Evolutionary conservation across 2,797 vertebrate genomes (phyloP).

Genomic region (Melanotaenia nigrans): DNA sequence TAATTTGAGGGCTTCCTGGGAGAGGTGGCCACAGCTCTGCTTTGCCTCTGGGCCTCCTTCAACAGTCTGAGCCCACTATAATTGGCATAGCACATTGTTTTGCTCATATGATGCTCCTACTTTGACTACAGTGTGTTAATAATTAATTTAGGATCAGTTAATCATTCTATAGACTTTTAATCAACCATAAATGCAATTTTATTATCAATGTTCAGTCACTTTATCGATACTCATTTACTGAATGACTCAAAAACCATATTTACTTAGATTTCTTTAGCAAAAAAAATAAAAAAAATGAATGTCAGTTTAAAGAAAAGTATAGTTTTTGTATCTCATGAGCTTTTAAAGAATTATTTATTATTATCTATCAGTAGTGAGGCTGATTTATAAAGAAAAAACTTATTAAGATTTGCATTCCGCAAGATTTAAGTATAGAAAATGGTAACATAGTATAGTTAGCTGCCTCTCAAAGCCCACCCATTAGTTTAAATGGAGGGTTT

Average conservation of each 20-base stretch:
- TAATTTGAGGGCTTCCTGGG: constrained; percentile 82
- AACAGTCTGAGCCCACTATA: constrained; percentile 68
- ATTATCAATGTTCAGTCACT: constrained; percentile 12
- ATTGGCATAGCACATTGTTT: constrained; percentile 68
- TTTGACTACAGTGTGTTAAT: constrained; percentile 31
- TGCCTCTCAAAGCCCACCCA: constrained; percentile 64
- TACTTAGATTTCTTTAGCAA: constrained; percentile 1
- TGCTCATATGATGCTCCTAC: constrained; percentile 43
- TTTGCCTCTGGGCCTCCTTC: constrained; percentile 69
- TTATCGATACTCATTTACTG: constrained; percentile 16
- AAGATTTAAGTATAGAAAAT: constrained; percentile 42
- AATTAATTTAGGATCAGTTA: constrained; percentile 41
- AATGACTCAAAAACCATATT: constrained; percentile 14
- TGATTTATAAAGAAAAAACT: constrained; percentile 33
- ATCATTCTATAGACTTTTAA: constrained; percentile 38
- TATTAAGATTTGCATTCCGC: constrained; percentile 25
- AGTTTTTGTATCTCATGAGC: constrained; percentile 10
- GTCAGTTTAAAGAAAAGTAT: constrained; percentile 5
- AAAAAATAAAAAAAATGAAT: background rate
- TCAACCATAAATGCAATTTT: constrained; percentile 29
- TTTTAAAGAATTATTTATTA: constrained; percentile 22
- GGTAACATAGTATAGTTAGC: constrained; percentile 57
- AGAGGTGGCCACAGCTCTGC: constrained; percentile 65
- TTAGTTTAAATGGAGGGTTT: constrained; percentile 66
- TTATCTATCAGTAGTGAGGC: constrained; percentile 26